Evolutionary conservation across 2,113 vertebrate species (phyloP), one percentile per base, ranked within the genome.

Genomic region (Bos indicus): DNA sequence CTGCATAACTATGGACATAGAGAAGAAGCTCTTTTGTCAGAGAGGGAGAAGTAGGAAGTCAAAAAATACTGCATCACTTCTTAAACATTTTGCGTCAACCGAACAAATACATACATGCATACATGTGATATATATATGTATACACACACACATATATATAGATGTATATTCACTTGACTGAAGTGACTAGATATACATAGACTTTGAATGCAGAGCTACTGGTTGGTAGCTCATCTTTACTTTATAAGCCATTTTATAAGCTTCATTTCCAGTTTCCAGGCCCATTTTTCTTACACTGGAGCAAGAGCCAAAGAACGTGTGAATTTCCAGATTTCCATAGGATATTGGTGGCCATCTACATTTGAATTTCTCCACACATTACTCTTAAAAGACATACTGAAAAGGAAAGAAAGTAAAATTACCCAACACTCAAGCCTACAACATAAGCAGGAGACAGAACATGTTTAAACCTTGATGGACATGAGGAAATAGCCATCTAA

Each of bases 11-110:
- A 3, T 3, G 15, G 15, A 4, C n/a, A n/a, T 2, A 62, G 62
- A 17, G 9, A 28, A 80, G 59, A 48, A 25, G 82, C 28, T 21
- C 40, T 36, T 60, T 25, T 57, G 43, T 16, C 51, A 90, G 57
- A 80, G 83, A 87, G 2, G n/a, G 30, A 28, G 13, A 21, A 95
- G 52, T 25, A 83, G 26, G 15, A 36, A 97, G 64, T 83, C 5
- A n/a, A 94, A 92, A 90, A 94, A 48, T 4, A 85, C 52, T 4
- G 64, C 7, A 60, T 26, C 21, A 33, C 67, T 86, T 43, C 19
- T 62, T 83, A 84, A 77, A 82, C 80, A 52, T 93, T 88, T 95
- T 71, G n/a, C 43, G 74, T 92, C 62, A 85, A 74, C 57, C 80
- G 51, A 94, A 90, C 91, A 91, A 88, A 56, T 13, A 56, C 2